A percentile compares a stretch with the other conserved stretches of the same genome.
phyloP scores from a whole-genome alignment of 2,113 vertebrate species.

The Ondatra zibethicus region DNA sequence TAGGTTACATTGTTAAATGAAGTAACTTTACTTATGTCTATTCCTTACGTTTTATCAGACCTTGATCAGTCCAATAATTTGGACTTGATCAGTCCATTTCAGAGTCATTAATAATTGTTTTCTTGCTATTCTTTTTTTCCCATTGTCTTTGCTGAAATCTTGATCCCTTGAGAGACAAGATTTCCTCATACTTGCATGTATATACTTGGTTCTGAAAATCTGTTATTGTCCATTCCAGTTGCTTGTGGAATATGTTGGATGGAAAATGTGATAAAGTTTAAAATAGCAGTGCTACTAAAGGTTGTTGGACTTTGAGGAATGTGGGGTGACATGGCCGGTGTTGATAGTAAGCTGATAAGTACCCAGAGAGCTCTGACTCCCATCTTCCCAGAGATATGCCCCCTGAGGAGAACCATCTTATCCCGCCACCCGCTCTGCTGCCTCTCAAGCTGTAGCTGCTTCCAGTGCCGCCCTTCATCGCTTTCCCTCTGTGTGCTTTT shows the following conservation, averaged over 20 bases:
- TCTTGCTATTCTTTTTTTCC: not conserved
- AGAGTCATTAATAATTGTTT: not conserved
- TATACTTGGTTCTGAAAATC: not conserved
- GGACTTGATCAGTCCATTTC: not conserved
- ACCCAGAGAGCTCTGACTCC: rapidly evolving
- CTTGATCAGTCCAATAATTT: rapidly evolving
- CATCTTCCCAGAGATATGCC: slow-evolving; percentile 54
- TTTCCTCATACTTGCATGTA: not conserved
- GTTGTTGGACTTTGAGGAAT: slow-evolving; percentile 55
- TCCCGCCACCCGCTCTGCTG: rapidly evolving
- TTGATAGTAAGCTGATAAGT: not conserved
- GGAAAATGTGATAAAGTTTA: not conserved
- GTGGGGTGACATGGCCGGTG: slow-evolving; percentile 64
- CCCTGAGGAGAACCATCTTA: no score
- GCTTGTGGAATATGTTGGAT: not conserved
- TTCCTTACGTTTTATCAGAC: not conserved
- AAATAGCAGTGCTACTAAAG: not conserved
- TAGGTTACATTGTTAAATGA: not conserved
- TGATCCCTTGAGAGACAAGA: not conserved
- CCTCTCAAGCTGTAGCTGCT: no score
- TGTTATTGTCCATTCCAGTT: not conserved
- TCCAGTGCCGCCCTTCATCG: not conserved
- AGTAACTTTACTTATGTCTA: not conserved
- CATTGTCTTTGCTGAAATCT: not conserved
- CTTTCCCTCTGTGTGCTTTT: not conserved